phyloP scores from a whole-genome alignment of 1,140 invertebrate species.

The Bombus turneri region DNA sequence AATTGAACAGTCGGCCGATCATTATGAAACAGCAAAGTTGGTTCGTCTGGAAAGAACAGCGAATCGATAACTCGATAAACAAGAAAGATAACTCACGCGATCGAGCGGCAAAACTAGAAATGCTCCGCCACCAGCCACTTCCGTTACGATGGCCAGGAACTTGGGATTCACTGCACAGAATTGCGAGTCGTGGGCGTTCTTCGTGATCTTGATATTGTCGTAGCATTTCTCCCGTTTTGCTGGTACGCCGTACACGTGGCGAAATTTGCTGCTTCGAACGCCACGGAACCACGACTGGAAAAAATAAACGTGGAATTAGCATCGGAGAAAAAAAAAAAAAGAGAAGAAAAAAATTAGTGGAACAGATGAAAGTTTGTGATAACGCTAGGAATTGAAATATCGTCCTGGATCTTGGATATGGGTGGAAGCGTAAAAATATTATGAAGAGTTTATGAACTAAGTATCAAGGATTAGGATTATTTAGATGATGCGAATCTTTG shows the following conservation, averaged over 20 bases:
- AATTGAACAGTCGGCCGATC: not conserved
- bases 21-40: not conserved
- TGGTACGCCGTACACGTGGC: constrained; percentile 95
- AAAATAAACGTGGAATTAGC: constrained; percentile 57
- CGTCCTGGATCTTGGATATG: not conserved
- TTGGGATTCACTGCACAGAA: constrained; percentile 97
- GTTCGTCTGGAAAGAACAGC: not conserved
- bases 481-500: too few relatives aligned
- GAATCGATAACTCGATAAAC: constrained; percentile 38
- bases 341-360: too few relatives aligned
- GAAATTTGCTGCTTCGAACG: constrained; percentile 94
- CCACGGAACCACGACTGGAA: constrained; percentile 91
- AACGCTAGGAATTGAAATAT: not conserved
- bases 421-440: not conserved
- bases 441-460: not conserved
- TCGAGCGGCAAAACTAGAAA: constrained; percentile 95
- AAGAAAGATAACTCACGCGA: constrained; percentile 86
- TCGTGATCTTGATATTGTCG: constrained; percentile 96
- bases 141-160: constrained; percentile 96
- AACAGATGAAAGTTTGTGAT: not conserved
- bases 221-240: constrained; percentile 95
- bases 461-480: not conserved
- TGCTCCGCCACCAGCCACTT: constrained; percentile 96
- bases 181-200: constrained; percentile 95
- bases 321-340: not conserved